Evolutionary conservation across 1,140 invertebrate species (phyloP), one percentile per base, ranked within the genome.

Genomic region (Rhagoletis pomonella): DNA sequence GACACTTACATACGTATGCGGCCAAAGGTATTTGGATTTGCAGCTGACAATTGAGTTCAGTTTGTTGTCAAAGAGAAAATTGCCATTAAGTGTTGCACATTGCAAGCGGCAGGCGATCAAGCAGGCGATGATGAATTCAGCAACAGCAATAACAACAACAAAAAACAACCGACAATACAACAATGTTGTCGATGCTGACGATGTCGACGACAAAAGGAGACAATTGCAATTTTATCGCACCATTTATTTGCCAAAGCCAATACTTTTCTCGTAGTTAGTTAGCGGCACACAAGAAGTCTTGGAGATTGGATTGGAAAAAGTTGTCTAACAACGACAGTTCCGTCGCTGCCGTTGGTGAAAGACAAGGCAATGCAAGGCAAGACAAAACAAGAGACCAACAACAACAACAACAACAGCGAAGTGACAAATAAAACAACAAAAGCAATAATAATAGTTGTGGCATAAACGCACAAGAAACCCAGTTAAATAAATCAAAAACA

Each of bases 11-110:
- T 4, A 14, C 29, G 10, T 3, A 67, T 29, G 19, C 47, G n/a
- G 9, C 50, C 7, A 39, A 62, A 19, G 44, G 50, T 81, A 29
- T 81, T 47, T 81, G 73, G 47, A 81, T 55, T 81, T 55, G 73
- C 73, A 81, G 73, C 73, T 81, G 73, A 81, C 73, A 81, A 81
- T 81, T 81, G 73, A 81, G 73, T 81, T 81, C 73, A 81, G 73
- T 4, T 55, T 81, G 73, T 81, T 81, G 73, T 55, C 73, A 81
- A 81, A 81, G 73, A 81, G 73, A 81, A 81, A 81, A 81, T 81
- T 17, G 73, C 73, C 73, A 81, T 81, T 81, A 81, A 81, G 47
- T 81, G 73, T 81, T 81, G 42, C 44, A 73, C 7, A 44, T 50
- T 81, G 73, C 47, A 81, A 17, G 69, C 42, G 47, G 73, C 73